Base-by-base conservation (phyloP, 92 coral and sea anemone genomes). In the Zoanthus solanderi region DNA sequence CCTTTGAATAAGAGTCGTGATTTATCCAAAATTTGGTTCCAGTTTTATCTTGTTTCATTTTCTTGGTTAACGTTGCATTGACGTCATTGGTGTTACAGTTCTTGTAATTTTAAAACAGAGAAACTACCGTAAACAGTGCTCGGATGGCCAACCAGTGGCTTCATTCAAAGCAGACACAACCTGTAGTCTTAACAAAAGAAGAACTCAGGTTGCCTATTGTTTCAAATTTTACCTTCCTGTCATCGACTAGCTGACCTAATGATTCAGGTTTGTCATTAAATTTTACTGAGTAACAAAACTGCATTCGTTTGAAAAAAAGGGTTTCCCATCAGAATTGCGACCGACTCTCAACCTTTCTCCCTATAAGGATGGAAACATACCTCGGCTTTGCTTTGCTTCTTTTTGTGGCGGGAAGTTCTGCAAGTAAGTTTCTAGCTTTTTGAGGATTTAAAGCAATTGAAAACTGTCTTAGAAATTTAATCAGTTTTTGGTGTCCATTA, bases 251-350 rank as follows among this genome's bases (percentile, higher is more conserved):
- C 75, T 69, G 75, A 69, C 16, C 42, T 69, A 30, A 69, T 69
- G 47, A 30, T 10, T 10, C 31, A 69, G 31, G 6, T 5, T 14
- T 14, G 42, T 29, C 75, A 69, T 69, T 69, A 69, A 69, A 23
- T 30, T 69, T 69, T 69, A 69, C 75, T 69, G 75, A 69, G 75
- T 63, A 17, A 18, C 30, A 16, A 63, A 18, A 63, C 69, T 23
- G 69, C 69, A 63, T 63, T 63, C 17, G 69, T 63, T 63, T 63
- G 6, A 23, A 63, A 63, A 56, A 58, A 63, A 63, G 28, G 69
- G 6, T 63, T 63, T 5, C 10, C 30, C 69, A 63, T n/a, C 6
- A 63, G 56, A 50, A 4, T 11, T 11, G 56, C 56, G 0, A 50
- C 31, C 75, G 10, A 7, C 46, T 13, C 75, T 23, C 46, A 29